A percentile compares a stretch with the other conserved stretches of the same genome.
These are phyloP conservation scores for Xenops minutus DNA, from an alignment of 2,797 vertebrate species.

Conservation along the genomic window DNA sequence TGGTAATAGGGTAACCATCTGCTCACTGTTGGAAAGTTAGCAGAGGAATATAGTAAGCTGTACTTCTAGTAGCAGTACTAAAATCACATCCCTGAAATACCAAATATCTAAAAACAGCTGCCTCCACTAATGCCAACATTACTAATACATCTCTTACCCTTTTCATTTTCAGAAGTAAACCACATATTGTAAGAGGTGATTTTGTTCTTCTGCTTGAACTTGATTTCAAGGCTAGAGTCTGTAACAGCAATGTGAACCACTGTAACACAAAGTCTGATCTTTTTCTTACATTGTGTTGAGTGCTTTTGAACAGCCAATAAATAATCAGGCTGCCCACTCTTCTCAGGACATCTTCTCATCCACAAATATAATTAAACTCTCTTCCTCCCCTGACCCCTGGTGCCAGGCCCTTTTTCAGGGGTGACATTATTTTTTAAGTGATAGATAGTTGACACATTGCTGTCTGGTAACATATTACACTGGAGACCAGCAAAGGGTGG, in stretches of 20 bases:
- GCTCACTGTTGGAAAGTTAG: slow-evolving; percentile 72
- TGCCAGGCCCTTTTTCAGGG: slow-evolving; percentile 33
- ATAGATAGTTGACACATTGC: slow-evolving; percentile 45
- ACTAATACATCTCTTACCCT: slow-evolving; percentile 56
- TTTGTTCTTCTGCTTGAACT: slow-evolving; percentile 39
- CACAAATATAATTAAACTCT: slow-evolving; percentile 55
- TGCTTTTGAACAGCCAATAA: slow-evolving; percentile 54
- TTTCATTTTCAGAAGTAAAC: slow-evolving; percentile 54
- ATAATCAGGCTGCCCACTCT: slow-evolving; percentile 35
- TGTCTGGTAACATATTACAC: slow-evolving; percentile 49
- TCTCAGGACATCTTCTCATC: slow-evolving; percentile 36
- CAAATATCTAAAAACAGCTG: slow-evolving; percentile 75
- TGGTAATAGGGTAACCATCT: slow-evolving; percentile 80
- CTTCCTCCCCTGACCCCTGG: neutral
- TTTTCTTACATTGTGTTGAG: slow-evolving; percentile 3
- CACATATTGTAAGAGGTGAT: slow-evolving; percentile 38
- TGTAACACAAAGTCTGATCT: neutral
- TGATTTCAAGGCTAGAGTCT: slow-evolving; percentile 38
- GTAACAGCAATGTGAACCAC: neutral
- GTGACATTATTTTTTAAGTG: slow-evolving; percentile 46
- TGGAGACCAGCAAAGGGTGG: slow-evolving; percentile 28
- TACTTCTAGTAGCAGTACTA: slow-evolving; percentile 66
- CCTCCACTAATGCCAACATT: slow-evolving; percentile 64
- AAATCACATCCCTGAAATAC: slow-evolving; percentile 65
- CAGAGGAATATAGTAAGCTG: slow-evolving; percentile 62